These are phyloP conservation scores for Heliconius nattereri DNA, from an alignment of 1,140 invertebrate genomes.

Conservation along the genomic window DNA sequence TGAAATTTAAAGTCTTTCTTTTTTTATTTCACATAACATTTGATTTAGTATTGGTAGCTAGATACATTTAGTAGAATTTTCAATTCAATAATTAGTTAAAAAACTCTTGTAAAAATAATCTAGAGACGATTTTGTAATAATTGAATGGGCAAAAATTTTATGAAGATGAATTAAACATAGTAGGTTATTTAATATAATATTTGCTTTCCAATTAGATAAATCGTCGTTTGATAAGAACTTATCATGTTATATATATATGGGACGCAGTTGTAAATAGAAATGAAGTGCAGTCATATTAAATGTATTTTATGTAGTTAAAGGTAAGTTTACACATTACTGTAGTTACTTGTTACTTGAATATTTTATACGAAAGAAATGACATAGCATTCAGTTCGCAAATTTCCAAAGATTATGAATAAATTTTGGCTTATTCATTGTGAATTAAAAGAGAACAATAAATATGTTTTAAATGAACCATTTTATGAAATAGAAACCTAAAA, in stretches of 20 bases:
- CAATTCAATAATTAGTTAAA: too few species aligned
- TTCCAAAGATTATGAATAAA: too few species aligned
- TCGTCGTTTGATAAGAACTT: slow-evolving; percentile 33
- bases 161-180: not conserved
- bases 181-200: slow-evolving; percentile 29
- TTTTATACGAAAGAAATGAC: not conserved
- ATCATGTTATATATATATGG: slow-evolving; percentile 27
- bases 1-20: not conserved
- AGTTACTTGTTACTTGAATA: not conserved
- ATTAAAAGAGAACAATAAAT: too few species aligned
- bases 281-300: slow-evolving; percentile 25
- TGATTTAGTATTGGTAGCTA: not conserved
- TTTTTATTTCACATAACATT: slow-evolving; percentile 5
- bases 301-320: slow-evolving; percentile 18
- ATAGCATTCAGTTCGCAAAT: not conserved
- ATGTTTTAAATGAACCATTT: too few species aligned
- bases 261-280: slow-evolving; percentile 36
- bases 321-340: slow-evolving; percentile 12
- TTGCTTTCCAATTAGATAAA: slow-evolving; percentile 40
- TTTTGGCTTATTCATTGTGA: too few species aligned
- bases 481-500: too few species aligned
- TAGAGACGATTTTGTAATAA: too few species aligned
- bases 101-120: too few species aligned
- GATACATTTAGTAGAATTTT: not conserved
- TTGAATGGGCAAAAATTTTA: too few species aligned